Evolutionary conservation across 2,888 invertebrate genomes (phyloP).

Genomic region (Trileptium ribeirensis): DNA sequence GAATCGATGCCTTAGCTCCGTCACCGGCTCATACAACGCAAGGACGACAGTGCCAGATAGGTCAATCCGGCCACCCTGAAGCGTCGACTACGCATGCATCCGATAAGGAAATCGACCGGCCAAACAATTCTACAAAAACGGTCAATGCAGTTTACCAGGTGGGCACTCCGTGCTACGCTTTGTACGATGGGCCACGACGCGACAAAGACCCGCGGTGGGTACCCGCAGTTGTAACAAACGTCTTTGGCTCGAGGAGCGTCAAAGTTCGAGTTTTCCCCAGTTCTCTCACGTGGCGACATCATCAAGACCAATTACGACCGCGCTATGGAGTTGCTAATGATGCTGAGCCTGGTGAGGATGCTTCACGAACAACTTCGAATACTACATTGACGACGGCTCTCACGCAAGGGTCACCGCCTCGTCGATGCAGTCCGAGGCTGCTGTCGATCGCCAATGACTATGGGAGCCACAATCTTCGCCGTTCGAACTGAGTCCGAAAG

Average conservation of each 20-base stretch:
- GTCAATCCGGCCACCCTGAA: not conserved
- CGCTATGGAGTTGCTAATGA: slow-evolving; percentile 21
- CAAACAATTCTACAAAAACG: too few species aligned
- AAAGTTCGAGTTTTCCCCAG: slow-evolving; percentile 19
- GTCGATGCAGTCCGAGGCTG: too few species aligned
- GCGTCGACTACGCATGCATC: too few species aligned
- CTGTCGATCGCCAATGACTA: too few species aligned
- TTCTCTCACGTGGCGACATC: slow-evolving; percentile 23
- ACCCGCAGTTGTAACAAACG: slow-evolving; percentile 18
- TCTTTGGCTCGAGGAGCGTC: not conserved
- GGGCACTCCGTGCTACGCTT: not conserved
- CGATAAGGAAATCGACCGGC: too few species aligned
- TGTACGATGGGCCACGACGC: slow-evolving; percentile 19
- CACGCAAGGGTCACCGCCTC: too few species aligned
- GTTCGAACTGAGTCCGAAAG: too few species aligned
- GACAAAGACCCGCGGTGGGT: slow-evolving; percentile 22
- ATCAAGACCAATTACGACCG: slow-evolving; percentile 24
- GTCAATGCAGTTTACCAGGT: not conserved
- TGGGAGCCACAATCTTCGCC: too few species aligned
- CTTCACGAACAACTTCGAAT: too few species aligned
- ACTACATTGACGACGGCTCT: too few species aligned
- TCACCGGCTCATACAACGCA: slow-evolving; percentile 23
- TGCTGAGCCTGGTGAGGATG: not conserved
- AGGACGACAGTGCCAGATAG: slow-evolving; percentile 12
- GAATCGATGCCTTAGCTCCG: not conserved